phyloP scores from a whole-genome alignment of 2,888 invertebrate genomes.

The Orchesellides sinensis region DNA sequence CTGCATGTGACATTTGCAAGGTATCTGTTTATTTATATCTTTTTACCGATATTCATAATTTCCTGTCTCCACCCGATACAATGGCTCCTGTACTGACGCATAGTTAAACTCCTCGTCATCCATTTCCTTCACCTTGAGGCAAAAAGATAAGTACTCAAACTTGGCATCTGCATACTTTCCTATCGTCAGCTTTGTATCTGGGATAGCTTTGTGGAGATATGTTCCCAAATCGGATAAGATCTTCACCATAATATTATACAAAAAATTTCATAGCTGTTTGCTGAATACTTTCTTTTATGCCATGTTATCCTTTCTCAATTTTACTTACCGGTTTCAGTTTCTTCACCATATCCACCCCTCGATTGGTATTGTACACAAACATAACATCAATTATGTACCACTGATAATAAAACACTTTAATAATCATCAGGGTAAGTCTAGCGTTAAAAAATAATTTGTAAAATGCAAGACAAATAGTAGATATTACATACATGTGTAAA shows the following conservation, averaged over 20 bases:
- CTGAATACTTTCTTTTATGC: too few relatives aligned
- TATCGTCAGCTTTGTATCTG: constrained; percentile 97
- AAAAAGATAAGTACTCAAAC: constrained; percentile 99
- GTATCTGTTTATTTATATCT: not conserved
- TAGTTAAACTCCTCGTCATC: constrained; percentile 99
- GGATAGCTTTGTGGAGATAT: constrained; percentile 97
- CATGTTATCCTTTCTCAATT: not conserved
- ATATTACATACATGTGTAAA: too few relatives aligned
- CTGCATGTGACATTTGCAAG: not conserved
- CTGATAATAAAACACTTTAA: constrained; percentile 93
- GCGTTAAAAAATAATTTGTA: too few relatives aligned
- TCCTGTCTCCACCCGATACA: constrained; percentile 98
- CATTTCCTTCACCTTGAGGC: constrained; percentile 99
- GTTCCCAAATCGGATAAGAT: constrained; percentile 96
- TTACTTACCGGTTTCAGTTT: constrained; percentile 83
- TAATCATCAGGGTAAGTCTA: constrained; percentile 92
- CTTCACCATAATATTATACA: constrained; percentile 79
- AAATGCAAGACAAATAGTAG: too few relatives aligned
- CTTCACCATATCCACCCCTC: constrained; percentile 92
- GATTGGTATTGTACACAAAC: too few relatives aligned
- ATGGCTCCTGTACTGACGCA: constrained; percentile 93
- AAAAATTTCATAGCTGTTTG: too few relatives aligned
- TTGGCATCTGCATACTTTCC: constrained; percentile 99
- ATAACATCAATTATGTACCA: constrained; percentile 93
- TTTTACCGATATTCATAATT: constrained; percentile 97